Percentiles rank a stretch among this genome's conserved stretches.
Evolutionary conservation across 2,797 vertebrate genomes (phyloP).

Genomic region (Buphagus erythrorhynchus): DNA sequence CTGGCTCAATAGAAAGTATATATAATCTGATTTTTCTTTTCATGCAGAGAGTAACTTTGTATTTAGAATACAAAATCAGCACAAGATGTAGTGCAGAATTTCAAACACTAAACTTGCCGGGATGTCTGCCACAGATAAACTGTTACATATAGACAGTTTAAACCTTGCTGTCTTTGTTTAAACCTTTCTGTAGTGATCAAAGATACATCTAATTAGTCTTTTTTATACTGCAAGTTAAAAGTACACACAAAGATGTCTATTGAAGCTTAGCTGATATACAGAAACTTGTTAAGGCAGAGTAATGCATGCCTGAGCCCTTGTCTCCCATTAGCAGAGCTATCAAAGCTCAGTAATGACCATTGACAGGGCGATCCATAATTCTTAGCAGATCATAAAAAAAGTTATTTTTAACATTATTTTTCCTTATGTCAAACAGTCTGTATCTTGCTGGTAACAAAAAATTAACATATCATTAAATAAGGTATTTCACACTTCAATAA

Average conservation of each 20-base stretch:
- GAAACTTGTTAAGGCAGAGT: not conserved
- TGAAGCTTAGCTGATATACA: not conserved
- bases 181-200: constrained; percentile 30
- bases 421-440: not conserved
- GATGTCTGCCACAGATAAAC: constrained; percentile 28
- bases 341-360: not conserved
- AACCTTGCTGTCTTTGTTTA: not conserved
- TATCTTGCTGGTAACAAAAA: constrained; percentile 32
- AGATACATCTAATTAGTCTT: constrained; percentile 9
- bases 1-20: constrained; percentile 41
- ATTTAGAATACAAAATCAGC: constrained; percentile 60
- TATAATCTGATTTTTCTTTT: constrained; percentile 53
- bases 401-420: not conserved
- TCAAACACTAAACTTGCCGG: constrained; percentile 40
- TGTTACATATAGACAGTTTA: not conserved
- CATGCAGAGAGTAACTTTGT: constrained; percentile 58
- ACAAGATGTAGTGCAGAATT: constrained; percentile 62
- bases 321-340: not conserved
- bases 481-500: constrained; percentile 16
- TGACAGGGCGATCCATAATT: not conserved
- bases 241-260: not conserved
- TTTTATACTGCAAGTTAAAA: not conserved
- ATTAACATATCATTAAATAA: constrained; percentile 42
- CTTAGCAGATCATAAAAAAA: not conserved
- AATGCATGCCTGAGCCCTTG: not conserved